phyloP scores from a whole-genome alignment of 2,888 invertebrate species.

The Heteromyza rotundicornis region DNA sequence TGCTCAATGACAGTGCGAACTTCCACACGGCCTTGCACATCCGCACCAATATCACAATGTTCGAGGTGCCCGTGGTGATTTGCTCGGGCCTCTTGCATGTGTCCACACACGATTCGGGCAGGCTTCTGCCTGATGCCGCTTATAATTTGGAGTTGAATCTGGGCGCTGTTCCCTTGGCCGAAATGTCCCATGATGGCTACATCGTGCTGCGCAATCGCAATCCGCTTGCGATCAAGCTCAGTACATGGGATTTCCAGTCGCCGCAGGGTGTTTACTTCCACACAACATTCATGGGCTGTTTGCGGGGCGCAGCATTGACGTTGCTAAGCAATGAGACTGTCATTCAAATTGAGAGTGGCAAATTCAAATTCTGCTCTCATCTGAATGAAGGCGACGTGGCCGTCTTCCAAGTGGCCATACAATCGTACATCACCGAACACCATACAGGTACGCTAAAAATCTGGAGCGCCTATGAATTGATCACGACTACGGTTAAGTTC shows the following conservation, averaged over 20 bases:
- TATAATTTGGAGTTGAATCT: constrained; percentile 55
- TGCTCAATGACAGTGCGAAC: constrained; percentile 46
- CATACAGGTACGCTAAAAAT: constrained; percentile 74
- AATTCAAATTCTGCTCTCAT: constrained; percentile 44
- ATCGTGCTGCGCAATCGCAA: constrained; percentile 57
- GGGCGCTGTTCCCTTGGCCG: constrained; percentile 57
- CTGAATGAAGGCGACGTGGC: constrained; percentile 49
- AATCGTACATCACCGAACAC: constrained; percentile 70
- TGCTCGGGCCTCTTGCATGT: constrained; percentile 63
- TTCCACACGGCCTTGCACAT: constrained; percentile 55
- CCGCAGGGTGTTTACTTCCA: constrained; percentile 53
- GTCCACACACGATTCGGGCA: constrained; percentile 44
- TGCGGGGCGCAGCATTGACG: constrained; percentile 26
- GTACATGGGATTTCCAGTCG: constrained; percentile 56
- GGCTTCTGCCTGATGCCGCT: constrained; percentile 35
- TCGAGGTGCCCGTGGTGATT: constrained; percentile 63
- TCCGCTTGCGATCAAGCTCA: constrained; percentile 54
- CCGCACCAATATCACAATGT: constrained; percentile 64
- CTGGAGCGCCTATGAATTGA: constrained; percentile 73
- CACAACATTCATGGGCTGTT: constrained; percentile 68
- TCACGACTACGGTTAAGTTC: constrained; percentile 76
- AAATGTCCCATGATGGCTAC: constrained; percentile 54
- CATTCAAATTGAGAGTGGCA: constrained; percentile 18
- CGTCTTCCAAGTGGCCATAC: constrained; percentile 71
- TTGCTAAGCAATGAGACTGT: background rate